Conservation (phyloP, 1,140 invertebrate genomes). For the Potamilus streckersoni region DNA sequence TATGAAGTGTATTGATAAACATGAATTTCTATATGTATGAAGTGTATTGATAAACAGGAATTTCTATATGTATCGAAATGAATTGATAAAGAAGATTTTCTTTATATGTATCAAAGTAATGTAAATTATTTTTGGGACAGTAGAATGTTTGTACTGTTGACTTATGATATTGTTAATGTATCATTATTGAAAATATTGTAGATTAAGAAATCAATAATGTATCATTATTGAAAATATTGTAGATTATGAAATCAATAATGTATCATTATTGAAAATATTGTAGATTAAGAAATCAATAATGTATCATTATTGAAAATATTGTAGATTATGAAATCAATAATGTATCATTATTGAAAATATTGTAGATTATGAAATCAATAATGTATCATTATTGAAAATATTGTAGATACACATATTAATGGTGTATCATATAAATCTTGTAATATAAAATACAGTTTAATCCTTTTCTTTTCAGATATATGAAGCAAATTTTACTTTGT, state of each 20-base stretch:
- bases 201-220: too few relatives aligned
- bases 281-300: too few relatives aligned
- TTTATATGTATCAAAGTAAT: not conserved
- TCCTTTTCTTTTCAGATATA: slow-evolving; percentile 53
- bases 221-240: not conserved
- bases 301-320: not conserved
- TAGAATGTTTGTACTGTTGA: not conserved
- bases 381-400: not conserved
- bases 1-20: too few relatives aligned
- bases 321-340: too few relatives aligned
- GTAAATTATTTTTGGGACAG: not conserved
- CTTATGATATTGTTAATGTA: too few relatives aligned
- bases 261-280: not conserved
- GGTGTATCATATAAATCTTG: too few relatives aligned
- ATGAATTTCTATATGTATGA: too few relatives aligned
- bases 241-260: too few relatives aligned
- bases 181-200: not conserved
- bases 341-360: not conserved
- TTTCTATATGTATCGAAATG: not conserved
- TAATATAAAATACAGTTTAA: not conserved
- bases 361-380: too few relatives aligned
- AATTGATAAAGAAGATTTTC: not conserved
- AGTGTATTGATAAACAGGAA: not conserved
- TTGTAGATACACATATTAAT: too few relatives aligned
- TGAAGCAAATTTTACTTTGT: slow-evolving; percentile 64